phyloP scores from a whole-genome alignment of 2,797 vertebrate species.

The Anabas testudineus region DNA sequence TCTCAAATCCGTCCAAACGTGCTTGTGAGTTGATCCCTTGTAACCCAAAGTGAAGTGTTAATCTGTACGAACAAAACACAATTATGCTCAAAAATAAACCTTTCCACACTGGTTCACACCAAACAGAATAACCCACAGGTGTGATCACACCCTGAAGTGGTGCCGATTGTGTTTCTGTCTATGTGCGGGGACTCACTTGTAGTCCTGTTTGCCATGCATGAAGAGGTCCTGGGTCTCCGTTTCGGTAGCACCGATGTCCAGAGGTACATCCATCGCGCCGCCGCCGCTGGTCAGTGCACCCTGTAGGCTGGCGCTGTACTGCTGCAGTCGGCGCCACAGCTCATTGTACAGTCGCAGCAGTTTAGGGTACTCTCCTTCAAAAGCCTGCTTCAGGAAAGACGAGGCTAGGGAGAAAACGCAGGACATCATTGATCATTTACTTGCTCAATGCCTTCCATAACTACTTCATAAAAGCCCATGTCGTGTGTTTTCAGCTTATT shows the following conservation, averaged over 20 bases:
- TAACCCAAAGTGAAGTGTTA: neutral
- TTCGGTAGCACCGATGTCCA: conserved; percentile 86
- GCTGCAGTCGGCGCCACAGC: conserved; percentile 96
- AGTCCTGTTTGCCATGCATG: conserved; percentile 87
- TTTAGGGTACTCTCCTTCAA: conserved; percentile 97
- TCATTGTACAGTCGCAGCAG: conserved; percentile 95
- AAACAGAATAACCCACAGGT: neutral
- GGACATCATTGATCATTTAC: too few relatives aligned
- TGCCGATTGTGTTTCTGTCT: neutral
- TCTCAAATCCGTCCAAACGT: too few relatives aligned
- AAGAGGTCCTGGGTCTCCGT: conserved; percentile 89
- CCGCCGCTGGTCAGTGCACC: conserved; percentile 82
- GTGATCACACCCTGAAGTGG: conserved; percentile 4
- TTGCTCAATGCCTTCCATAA: too few relatives aligned
- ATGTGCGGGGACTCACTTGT: conserved; percentile 86
- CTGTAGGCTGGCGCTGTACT: conserved; percentile 91
- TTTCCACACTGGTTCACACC: neutral
- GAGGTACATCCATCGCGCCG: conserved; percentile 80
- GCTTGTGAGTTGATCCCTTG: neutral
- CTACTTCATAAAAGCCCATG: too few relatives aligned
- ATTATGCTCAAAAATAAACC: conserved; percentile 1
- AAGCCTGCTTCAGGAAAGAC: conserved; percentile 94
- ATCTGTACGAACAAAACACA: conserved; percentile 2
- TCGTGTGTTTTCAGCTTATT: too few relatives aligned
- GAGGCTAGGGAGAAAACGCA: conserved; percentile 83